A percentile compares a stretch with the other conserved stretches of the same genome.
phyloP scores from a whole-genome alignment of 2,113 vertebrate genomes.

The Ammospiza caudacuta region DNA sequence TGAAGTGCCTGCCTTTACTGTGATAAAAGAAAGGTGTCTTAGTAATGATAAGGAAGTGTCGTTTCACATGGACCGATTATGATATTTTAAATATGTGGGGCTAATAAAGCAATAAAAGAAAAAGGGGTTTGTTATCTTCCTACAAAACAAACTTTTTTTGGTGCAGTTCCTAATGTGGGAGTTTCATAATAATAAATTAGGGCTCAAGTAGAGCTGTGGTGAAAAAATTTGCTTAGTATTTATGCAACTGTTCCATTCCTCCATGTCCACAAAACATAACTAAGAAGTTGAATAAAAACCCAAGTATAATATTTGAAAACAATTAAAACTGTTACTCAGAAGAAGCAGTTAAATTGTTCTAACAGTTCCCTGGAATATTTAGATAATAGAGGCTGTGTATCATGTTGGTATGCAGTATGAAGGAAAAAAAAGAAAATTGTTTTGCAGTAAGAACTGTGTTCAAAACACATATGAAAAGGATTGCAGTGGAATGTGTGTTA shows the following conservation, averaged over 20 bases:
- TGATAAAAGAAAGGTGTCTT: background rate
- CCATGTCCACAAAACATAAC: background rate
- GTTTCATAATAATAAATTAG: background rate
- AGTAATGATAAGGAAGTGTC: background rate
- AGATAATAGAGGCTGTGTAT: background rate
- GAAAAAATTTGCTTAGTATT: background rate
- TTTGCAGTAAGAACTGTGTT: background rate
- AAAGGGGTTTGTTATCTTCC: background rate
- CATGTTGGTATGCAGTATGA: background rate
- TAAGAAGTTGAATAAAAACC: background rate
- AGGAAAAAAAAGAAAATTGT: background rate
- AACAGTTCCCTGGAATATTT: background rate
- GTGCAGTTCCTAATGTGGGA: background rate
- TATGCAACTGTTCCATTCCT: background rate
- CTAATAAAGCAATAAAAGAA: background rate
- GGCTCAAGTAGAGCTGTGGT: background rate
- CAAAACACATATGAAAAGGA: background rate
- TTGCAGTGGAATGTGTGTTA: background rate
- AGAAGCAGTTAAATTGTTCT: constrained; percentile 8
- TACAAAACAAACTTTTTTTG: background rate
- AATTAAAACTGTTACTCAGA: constrained; percentile 7
- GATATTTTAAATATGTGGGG: background rate
- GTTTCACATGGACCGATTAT: background rate
- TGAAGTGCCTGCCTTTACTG: background rate
- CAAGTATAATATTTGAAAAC: background rate